These are phyloP conservation scores for Spodoptera frugiperda DNA, from an alignment of 1,140 invertebrate species.

Conservation along the genomic window DNA sequence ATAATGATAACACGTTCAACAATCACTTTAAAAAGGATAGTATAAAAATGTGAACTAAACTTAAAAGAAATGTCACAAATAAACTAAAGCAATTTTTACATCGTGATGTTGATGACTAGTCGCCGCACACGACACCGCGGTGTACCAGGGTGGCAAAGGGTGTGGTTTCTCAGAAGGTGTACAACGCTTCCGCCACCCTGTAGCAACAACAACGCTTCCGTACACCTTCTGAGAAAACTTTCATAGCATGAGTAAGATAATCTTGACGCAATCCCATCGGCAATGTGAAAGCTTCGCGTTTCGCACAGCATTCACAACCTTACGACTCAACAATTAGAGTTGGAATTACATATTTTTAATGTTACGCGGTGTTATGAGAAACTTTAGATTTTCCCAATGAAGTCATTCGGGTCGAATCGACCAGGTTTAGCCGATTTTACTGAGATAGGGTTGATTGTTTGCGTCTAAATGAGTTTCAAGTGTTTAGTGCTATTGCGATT, in stretches of 20 bases:
- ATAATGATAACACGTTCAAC: too few relatives aligned
- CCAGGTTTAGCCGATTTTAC: constrained; percentile 14
- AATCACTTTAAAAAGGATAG: too few relatives aligned
- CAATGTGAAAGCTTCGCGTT: constrained; percentile 37
- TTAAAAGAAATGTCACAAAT: too few relatives aligned
- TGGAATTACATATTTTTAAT: not conserved
- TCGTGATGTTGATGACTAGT: too few relatives aligned
- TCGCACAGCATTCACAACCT: constrained; percentile 12
- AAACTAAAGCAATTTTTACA: too few relatives aligned
- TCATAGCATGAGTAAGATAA: constrained; percentile 44
- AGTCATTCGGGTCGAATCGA: constrained; percentile 34
- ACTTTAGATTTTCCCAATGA: constrained; percentile 47
- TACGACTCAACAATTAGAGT: not conserved
- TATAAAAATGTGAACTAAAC: too few relatives aligned
- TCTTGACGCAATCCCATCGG: constrained; percentile 45
- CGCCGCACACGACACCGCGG: too few relatives aligned
- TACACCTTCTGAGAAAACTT: constrained; percentile 44
- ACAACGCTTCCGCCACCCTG: too few relatives aligned
- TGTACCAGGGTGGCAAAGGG: not conserved
- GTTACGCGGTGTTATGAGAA: constrained; percentile 23
- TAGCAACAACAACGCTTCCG: constrained; percentile 24
- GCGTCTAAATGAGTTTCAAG: not conserved
- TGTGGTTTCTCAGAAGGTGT: too few relatives aligned
- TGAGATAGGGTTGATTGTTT: constrained; percentile 29
- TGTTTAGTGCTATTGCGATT: not conserved